phyloP scores from a whole-genome alignment of 2,797 vertebrate species.

The Coilia nasus region DNA sequence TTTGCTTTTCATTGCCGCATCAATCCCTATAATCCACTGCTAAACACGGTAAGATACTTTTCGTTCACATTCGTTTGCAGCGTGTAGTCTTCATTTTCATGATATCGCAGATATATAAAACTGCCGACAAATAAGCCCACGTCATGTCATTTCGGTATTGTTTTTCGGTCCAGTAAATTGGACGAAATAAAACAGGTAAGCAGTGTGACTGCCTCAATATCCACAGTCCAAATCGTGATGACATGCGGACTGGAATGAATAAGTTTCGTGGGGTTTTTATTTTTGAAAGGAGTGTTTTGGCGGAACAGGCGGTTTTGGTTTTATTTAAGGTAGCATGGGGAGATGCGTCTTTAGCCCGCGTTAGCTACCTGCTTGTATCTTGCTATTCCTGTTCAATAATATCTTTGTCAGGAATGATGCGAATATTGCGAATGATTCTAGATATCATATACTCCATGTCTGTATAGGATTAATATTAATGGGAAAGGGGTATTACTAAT shows the following conservation, averaged over 20 bases:
- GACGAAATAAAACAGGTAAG: slow-evolving; percentile 50
- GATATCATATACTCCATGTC: not conserved
- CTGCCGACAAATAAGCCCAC: slow-evolving; percentile 57
- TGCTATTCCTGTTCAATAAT: not conserved
- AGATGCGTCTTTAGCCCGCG: slow-evolving; percentile 61
- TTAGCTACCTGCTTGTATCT: not conserved
- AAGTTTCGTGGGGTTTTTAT: slow-evolving; percentile 72
- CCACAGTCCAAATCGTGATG: not conserved
- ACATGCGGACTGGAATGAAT: slow-evolving; percentile 52
- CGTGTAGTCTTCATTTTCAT: not conserved
- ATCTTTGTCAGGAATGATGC: not conserved
- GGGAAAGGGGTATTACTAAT: not conserved
- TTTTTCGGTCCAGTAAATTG: slow-evolving; percentile 37
- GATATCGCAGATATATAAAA: not conserved
- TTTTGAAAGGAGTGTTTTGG: slow-evolving; percentile 84
- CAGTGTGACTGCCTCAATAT: not conserved
- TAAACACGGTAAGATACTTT: slow-evolving; percentile 50
- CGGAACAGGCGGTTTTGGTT: slow-evolving; percentile 80
- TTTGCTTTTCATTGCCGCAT: not conserved
- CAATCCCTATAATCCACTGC: not conserved
- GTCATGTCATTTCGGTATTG: slow-evolving; percentile 54
- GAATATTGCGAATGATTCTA: not conserved
- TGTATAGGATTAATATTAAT: not conserved
- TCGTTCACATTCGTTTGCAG: not conserved
- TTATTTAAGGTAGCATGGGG: slow-evolving; percentile 86